These are phyloP conservation scores for Echinarachnius parma DNA, from an alignment of 53 echinoderm and acorn worm genomes.

Conservation along the genomic window DNA sequence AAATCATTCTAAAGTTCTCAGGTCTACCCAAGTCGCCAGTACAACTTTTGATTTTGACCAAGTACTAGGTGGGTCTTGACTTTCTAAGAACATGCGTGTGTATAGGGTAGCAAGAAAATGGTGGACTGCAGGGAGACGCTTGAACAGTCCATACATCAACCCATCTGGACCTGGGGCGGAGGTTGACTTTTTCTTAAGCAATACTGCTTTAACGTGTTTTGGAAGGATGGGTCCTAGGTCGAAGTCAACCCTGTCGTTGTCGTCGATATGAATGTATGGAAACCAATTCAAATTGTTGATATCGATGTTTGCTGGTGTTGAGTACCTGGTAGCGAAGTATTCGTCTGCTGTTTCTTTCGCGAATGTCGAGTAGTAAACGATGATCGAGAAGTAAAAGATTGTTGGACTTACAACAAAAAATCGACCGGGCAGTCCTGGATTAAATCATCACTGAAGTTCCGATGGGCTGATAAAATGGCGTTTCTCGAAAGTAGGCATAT, in stretches of 20 bases:
- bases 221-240: constrained; percentile 3
- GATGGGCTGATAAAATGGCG: too few species aligned
- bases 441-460: too few species aligned
- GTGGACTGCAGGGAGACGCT: background rate
- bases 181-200: too few species aligned
- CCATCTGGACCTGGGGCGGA: too few species aligned
- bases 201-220: constrained; percentile 13
- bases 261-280: constrained; percentile 2
- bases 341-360: constrained; percentile 29
- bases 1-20: constrained; percentile 39
- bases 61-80: background rate
- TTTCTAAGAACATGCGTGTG: constrained; percentile 8
- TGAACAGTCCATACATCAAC: too few species aligned
- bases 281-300: constrained; percentile 18
- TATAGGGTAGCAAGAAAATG: constrained; percentile 23
- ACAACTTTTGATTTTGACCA: constrained; percentile 38
- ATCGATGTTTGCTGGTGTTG: background rate
- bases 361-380: too few species aligned
- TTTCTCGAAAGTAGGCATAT: too few species aligned
- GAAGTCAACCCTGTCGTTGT: background rate
- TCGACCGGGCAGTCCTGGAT: too few species aligned
- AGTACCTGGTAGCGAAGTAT: constrained; percentile 15
- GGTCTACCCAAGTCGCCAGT: constrained; percentile 17
- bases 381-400: too few species aligned
- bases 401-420: too few species aligned